Evolutionary conservation across 2,113 vertebrate species (phyloP), one percentile per base, ranked within the genome.

Genomic region (Okapia johnstoni): DNA sequence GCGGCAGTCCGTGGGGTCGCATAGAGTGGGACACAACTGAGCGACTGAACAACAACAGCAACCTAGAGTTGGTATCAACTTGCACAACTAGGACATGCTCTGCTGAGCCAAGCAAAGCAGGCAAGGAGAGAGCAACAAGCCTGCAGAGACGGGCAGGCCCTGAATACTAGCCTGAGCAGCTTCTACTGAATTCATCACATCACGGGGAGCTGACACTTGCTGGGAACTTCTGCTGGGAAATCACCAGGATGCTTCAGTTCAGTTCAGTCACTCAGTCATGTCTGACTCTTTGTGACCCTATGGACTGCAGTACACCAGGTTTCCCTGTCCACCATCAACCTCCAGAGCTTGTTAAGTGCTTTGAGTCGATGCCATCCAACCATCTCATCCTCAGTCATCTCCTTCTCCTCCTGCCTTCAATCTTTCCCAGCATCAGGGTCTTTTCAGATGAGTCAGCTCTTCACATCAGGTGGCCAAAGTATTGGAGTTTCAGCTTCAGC

Each of bases 21-120:
- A 23, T 13, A 73, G 36, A 73, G 66, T 3, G 19, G 66, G 36
- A 73, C 21, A 73, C 2, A 10, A 23, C 66, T 23, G 66, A 73
- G 66, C 19, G 19, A 6, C n/a, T 73, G 36, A 40, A 40, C 9
- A 36, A 13, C n/a, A 0, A 23, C 5, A 0, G 9, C 50, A 79
- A 4, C 13, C 23, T 30, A 9, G 52, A 21, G n/a, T 13, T 28
- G 4, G 43, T 8, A 4, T 52, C 57, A 23, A 3, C 28, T 6
- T 33, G 13, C 5, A 4, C 7, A 7, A 21, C 3, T 17, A 30
- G 55, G 6, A 1, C 2, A 8, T 0, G 1, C 36, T 60, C 30
- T 14, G 21, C 17, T 36, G 48, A 55, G 48, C 40, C 80, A 30
- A 54, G 12, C n/a, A 46, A 30, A 73, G 83, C 30, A n/a, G 43